Base-by-base conservation (phyloP, 2,888 invertebrate genomes). In the Trichogramma evanescens region DNA sequence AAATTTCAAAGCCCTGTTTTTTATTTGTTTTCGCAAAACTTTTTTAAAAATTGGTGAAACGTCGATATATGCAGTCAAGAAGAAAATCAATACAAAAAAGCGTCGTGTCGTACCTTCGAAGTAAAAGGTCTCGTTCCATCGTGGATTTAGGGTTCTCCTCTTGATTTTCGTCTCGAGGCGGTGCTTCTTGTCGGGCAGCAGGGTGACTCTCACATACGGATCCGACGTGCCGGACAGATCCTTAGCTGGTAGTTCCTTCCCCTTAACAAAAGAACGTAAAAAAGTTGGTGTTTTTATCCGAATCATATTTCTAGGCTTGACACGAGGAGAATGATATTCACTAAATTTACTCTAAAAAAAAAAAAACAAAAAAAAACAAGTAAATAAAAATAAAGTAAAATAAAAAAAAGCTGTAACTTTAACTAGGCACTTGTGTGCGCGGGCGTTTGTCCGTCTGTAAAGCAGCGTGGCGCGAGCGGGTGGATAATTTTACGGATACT, bases 81-180 rank as follows among this genome's bases (percentile, higher is more conserved):
- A 26, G 26, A 26, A 26, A 26, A 26, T 26, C 26, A 26, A 26
- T 26, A 26, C 26, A 26, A 26, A 26, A 26, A 26, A 26, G 26
- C 26, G 26, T 26, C 26, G 26, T 26, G 26, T 2, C 26, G 26
- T 73, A 82, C 84, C 94, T 81, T 94, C 94, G 75, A 94, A 94
- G 78, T 94, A 94, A 77, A 94, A 92, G 40, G 94, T 94, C 78
- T 94, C 94, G 78, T 94, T 94, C 94, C 94, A 94, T 68, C 93
- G 81, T 0, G 94, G 94, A 80, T 94, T 94, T 57, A 94, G 81
- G 13, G 94, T 94, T 64, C 93, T 84, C 63, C 94, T 81, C 77
- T 94, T 94, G 73, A 94, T 93, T 83, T 94, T 94, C 42, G 94
- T 94, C 80, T 94, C 93, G 70, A 94, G 81, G 4, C 93, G 88